A percentile compares a stretch with the other conserved stretches of the same genome.
Evolutionary conservation across 2,888 invertebrate genomes (phyloP).

Genomic region (Seira musarum): DNA sequence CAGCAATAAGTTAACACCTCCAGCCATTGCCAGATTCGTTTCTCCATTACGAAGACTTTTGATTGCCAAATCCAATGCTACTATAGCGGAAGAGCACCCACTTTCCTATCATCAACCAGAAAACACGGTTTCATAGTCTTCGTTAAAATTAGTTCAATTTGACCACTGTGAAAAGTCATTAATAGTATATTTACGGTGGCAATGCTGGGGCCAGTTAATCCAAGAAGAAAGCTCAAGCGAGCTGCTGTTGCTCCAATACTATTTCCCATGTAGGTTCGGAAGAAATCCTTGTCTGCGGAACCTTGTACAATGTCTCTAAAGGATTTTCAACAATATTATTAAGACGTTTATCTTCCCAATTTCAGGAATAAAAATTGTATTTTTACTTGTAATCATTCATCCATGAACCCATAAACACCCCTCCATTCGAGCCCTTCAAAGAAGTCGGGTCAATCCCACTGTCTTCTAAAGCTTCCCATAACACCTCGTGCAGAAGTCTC

Average conservation of each 20-base stretch:
- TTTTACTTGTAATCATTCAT: constrained; percentile 35
- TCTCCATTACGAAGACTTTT: constrained; percentile 32
- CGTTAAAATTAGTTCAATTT: too few relatives aligned
- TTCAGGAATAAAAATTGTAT: not conserved
- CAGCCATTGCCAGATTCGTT: constrained; percentile 36
- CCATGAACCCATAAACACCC: constrained; percentile 49
- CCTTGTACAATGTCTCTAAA: constrained; percentile 21
- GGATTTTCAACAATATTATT: too few relatives aligned
- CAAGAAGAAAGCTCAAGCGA: constrained; percentile 37
- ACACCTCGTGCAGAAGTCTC: constrained; percentile 31
- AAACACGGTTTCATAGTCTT: constrained; percentile 19
- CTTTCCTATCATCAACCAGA: constrained; percentile 24
- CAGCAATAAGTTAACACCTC: constrained; percentile 57
- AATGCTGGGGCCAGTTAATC: constrained; percentile 46
- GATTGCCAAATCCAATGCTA: constrained; percentile 43
- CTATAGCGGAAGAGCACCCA: constrained; percentile 50
- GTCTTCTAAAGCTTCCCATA: constrained; percentile 39
- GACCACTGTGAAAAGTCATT: too few relatives aligned
- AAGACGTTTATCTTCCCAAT: too few relatives aligned
- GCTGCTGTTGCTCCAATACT: constrained; percentile 40
- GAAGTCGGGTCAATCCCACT: constrained; percentile 21
- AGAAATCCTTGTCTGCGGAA: constrained; percentile 31
- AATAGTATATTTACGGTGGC: constrained; percentile 40
- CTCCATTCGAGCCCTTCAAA: constrained; percentile 27
- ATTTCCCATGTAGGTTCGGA: constrained; percentile 48